phyloP scores from a whole-genome alignment of 2,113 vertebrate species.

The Patagioenas fasciata region DNA sequence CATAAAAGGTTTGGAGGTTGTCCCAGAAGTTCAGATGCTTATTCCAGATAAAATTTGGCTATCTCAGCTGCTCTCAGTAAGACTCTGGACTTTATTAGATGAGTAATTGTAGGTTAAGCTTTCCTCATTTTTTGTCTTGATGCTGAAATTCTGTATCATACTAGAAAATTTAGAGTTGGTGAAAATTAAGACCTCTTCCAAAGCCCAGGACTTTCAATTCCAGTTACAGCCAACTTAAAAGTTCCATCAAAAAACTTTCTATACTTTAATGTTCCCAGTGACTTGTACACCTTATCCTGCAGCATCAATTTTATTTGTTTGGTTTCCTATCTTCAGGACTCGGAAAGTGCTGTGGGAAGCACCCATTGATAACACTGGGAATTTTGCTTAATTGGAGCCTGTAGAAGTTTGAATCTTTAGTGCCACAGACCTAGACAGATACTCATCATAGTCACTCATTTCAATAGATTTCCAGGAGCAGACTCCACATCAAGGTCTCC shows the following conservation, averaged over 20 bases:
- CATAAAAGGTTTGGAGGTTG: constrained; percentile 51
- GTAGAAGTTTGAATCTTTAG: neutral
- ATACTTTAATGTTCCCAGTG: neutral
- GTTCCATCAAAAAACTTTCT: neutral
- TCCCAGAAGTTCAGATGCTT: constrained; percentile 52
- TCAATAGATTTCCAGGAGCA: neutral
- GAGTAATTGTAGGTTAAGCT: constrained; percentile 8
- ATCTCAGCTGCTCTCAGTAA: neutral
- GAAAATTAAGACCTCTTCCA: neutral
- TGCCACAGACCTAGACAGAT: neutral
- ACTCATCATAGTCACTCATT: neutral
- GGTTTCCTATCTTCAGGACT: neutral
- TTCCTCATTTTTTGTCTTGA: neutral
- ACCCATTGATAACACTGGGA: neutral
- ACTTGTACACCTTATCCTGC: neutral
- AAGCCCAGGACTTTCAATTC: neutral
- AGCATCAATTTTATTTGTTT: rapidly evolving
- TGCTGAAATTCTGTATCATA: neutral
- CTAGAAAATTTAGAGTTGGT: neutral
- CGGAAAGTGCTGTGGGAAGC: neutral
- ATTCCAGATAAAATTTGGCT: constrained; percentile 43
- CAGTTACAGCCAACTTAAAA: neutral
- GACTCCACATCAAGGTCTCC: neutral
- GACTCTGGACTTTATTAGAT: constrained; percentile 20
- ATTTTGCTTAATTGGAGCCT: neutral